phyloP scores from a whole-genome alignment of 2,113 vertebrate genomes.

The Lanius collurio region DNA sequence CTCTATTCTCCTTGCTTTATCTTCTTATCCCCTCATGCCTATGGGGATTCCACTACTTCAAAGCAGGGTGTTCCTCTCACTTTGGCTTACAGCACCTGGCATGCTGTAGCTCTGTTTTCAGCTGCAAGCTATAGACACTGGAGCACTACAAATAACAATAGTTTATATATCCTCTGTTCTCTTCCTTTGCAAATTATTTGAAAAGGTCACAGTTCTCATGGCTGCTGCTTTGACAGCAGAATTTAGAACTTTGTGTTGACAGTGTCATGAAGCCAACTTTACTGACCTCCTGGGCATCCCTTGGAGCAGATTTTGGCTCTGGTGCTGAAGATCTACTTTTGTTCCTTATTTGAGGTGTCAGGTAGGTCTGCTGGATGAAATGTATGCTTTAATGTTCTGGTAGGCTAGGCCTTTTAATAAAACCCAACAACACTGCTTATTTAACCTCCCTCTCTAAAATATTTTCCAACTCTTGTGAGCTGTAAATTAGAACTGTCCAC shows the following conservation, averaged over 20 bases:
- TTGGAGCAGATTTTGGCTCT: slow-evolving; percentile 11
- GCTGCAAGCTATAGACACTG: not conserved
- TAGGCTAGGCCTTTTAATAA: not conserved
- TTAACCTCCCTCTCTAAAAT: slow-evolving; percentile 34
- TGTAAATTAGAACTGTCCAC: slow-evolving; percentile 12
- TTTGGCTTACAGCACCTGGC: not conserved
- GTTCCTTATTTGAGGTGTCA: slow-evolving; percentile 9
- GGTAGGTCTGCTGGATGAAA: not conserved
- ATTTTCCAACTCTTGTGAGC: not conserved
- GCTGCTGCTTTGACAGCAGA: slow-evolving; percentile 31
- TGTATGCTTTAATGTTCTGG: not conserved
- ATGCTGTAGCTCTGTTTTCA: not conserved
- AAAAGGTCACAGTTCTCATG: not conserved
- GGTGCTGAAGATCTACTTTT: slow-evolving; percentile 4
- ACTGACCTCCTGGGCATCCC: not conserved
- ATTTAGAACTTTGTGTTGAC: slow-evolving; percentile 24
- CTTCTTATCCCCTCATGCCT: not conserved
- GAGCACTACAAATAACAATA: not conserved
- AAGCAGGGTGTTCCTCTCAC: not conserved
- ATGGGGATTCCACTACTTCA: not conserved
- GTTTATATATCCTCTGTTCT: not conserved
- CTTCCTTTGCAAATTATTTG: not conserved
- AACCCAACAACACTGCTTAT: slow-evolving; percentile 7
- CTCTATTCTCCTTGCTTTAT: not conserved
- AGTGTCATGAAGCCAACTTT: not conserved